These are phyloP conservation scores for Disparrhopalites patrizii DNA, from an alignment of 2,888 invertebrate species.

Conservation along the genomic window DNA sequence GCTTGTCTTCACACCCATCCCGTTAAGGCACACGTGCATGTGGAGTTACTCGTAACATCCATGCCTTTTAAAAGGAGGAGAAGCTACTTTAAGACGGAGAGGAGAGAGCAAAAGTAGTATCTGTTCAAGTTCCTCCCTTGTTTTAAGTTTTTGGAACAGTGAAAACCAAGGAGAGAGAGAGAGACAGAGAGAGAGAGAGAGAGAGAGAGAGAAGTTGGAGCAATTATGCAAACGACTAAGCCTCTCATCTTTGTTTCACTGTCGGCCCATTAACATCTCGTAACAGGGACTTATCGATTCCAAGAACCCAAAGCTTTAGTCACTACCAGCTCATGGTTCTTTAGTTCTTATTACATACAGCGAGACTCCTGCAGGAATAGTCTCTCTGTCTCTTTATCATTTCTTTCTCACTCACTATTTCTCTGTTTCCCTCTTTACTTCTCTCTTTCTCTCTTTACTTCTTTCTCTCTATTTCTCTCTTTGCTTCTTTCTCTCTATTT, in stretches of 20 bases:
- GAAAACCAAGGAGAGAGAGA: background rate
- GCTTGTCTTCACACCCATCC: background rate
- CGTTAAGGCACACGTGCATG: background rate
- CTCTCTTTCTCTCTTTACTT: too few species aligned
- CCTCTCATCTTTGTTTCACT: constrained; percentile 26
- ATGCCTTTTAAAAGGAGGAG: background rate
- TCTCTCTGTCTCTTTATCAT: too few species aligned
- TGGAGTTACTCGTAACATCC: background rate
- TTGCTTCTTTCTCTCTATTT: too few species aligned
- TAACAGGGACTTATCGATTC: constrained; percentile 23
- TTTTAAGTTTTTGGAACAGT: too few species aligned
- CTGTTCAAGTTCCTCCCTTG: background rate
- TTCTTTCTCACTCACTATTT: background rate
- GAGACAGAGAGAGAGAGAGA: too few species aligned
- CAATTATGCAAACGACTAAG: constrained; percentile 26
- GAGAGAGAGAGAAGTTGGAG: too few species aligned
- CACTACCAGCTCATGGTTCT: too few species aligned
- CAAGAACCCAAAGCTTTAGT: constrained; percentile 10
- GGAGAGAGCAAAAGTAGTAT: background rate
- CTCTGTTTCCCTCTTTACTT: background rate
- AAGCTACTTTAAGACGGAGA: background rate
- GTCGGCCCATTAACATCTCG: constrained; percentile 18
- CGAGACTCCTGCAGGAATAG: too few species aligned
- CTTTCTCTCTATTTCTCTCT: too few species aligned
- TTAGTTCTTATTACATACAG: constrained; percentile 3